A percentile compares a stretch with the other conserved stretches of the same genome.
Conservation (phyloP, 1,140 invertebrate genomes). For the Manduca sexta region DNA sequence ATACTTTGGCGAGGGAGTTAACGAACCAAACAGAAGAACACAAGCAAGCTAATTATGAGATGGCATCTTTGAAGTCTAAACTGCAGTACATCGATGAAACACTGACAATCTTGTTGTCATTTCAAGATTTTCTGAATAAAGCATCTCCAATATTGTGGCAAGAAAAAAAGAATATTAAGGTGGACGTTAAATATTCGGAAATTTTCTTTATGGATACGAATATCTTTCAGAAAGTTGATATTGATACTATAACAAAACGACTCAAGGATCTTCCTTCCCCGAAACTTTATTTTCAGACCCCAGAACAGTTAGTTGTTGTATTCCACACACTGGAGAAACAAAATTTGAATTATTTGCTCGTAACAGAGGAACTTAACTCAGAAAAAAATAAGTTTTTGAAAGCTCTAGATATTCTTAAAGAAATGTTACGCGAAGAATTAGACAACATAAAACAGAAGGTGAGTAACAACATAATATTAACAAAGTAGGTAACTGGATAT, state of each 20-base stretch:
- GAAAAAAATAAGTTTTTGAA: conserved; percentile 62
- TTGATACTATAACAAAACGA: conserved; percentile 56
- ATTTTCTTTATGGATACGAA: conserved; percentile 44
- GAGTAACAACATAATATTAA: no score
- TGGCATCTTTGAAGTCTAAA: conserved; percentile 72
- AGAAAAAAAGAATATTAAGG: conserved; percentile 44
- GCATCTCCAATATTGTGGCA: conserved; percentile 74
- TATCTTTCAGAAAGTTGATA: conserved; percentile 41
- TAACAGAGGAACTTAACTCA: conserved; percentile 75
- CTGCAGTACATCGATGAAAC: conserved; percentile 77
- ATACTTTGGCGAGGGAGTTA: conserved; percentile 66
- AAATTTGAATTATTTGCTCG: conserved; percentile 78
- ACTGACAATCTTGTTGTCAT: conserved; percentile 76
- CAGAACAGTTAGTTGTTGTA: conserved; percentile 72
- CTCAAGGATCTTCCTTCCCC: conserved; percentile 57
- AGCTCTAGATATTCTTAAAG: conserved; percentile 35
- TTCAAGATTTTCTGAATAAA: conserved; percentile 77
- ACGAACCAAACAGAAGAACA: conserved; percentile 68
- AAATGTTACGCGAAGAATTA: conserved; percentile 35
- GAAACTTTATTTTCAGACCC: conserved; percentile 74
- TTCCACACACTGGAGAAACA: conserved; percentile 77
- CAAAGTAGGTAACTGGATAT: no score
- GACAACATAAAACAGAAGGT: conserved; percentile 51
- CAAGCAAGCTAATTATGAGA: conserved; percentile 65
- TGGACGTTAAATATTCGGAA: conserved; percentile 32